These are phyloP conservation scores for Octonoba sinensis DNA, from an alignment of 2,888 invertebrate genomes.

Conservation along the genomic window DNA sequence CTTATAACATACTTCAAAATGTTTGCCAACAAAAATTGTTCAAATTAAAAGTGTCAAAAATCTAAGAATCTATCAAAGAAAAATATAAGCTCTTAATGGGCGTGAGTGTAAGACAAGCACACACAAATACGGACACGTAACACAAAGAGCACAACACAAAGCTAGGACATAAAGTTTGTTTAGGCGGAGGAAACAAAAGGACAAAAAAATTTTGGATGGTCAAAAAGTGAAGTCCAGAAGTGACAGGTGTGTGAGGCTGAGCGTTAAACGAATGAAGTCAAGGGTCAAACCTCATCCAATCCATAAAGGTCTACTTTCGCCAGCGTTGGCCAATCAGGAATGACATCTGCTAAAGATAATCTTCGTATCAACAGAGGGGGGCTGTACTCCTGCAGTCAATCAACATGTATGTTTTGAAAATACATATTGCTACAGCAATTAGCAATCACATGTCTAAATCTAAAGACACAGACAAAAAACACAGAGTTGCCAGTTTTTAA, in stretches of 20 bases:
- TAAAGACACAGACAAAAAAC: constrained; percentile 13
- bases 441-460: constrained; percentile 44
- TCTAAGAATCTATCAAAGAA: too few species aligned
- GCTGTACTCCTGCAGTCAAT: constrained; percentile 51
- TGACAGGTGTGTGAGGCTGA: constrained; percentile 30
- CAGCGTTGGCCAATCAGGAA: constrained; percentile 84
- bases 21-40: too few species aligned
- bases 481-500: constrained; percentile 3
- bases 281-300: constrained; percentile 57
- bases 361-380: constrained; percentile 65
- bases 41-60: too few species aligned
- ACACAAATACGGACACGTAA: constrained; percentile 19
- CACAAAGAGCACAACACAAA: constrained; percentile 8
- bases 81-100: too few species aligned
- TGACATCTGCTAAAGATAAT: constrained; percentile 73
- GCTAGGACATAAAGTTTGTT: constrained; percentile 2
- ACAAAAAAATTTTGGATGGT: constrained; percentile 4
- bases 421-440: constrained; percentile 32
- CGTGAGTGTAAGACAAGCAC: constrained; percentile 9
- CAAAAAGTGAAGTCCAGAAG: constrained; percentile 35
- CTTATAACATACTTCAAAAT: too few species aligned
- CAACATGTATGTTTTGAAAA: constrained; percentile 36
- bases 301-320: constrained; percentile 53
- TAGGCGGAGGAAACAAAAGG: constrained; percentile 24
- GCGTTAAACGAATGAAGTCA: constrained; percentile 34